Evolutionary conservation across 2,113 vertebrate genomes (phyloP).

Genomic region (Trogon surrucura): DNA sequence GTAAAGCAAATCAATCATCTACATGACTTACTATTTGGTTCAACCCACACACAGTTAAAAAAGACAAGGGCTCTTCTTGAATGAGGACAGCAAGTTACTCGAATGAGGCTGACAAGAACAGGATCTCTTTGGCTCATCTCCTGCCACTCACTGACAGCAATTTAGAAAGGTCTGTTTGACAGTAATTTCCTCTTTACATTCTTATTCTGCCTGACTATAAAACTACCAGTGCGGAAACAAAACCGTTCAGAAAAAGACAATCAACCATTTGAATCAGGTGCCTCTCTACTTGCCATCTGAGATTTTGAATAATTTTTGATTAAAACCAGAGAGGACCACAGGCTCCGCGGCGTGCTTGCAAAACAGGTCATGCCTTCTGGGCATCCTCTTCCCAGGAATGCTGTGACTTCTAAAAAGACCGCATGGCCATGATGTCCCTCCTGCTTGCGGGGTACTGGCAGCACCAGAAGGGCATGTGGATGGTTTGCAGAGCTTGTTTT

Average conservation of each 20-base stretch:
- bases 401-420: background rate
- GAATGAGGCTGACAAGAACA: slow-evolving; percentile 46
- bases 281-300: background rate
- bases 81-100: slow-evolving; percentile 39
- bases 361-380: background rate
- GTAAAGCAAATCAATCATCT: slow-evolving; percentile 37
- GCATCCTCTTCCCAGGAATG: background rate
- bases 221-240: slow-evolving; percentile 7
- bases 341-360: accelerated
- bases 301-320: background rate
- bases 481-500: background rate
- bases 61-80: slow-evolving; percentile 51
- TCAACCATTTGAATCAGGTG: background rate
- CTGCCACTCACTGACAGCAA: slow-evolving; percentile 51
- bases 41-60: slow-evolving; percentile 52
- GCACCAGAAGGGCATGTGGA: background rate
- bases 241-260: background rate
- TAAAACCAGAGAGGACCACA: background rate
- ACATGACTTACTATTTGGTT: background rate
- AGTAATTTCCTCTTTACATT: slow-evolving; percentile 57
- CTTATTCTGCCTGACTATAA: background rate
- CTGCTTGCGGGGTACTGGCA: background rate
- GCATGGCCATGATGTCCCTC: background rate
- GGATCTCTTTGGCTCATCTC: slow-evolving; percentile 59
- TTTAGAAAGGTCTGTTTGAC: slow-evolving; percentile 57